phyloP scores from a whole-genome alignment of 2,888 invertebrate species.

The Acanthococcus lagerstroemiae region DNA sequence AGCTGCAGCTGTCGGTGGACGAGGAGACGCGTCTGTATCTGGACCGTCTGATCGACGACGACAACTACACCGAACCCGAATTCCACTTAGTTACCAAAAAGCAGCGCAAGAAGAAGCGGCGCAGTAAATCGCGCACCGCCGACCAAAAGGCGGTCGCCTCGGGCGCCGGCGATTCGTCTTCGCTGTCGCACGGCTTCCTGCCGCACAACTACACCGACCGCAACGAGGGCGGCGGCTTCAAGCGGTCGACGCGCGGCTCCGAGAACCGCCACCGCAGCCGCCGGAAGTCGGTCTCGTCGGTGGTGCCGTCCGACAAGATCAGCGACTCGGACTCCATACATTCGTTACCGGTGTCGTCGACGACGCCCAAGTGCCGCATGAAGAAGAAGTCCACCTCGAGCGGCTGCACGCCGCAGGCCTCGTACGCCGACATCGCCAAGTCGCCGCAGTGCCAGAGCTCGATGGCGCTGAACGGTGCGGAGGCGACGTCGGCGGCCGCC shows the following conservation, averaged over 20 bases:
- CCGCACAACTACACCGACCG: constrained; percentile 28
- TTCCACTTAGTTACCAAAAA: constrained; percentile 76
- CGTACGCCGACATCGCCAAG: constrained; percentile 75
- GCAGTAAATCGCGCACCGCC: constrained; percentile 39
- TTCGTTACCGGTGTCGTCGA: constrained; percentile 56
- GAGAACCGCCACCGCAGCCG: constrained; percentile 39
- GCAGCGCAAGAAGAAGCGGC: constrained; percentile 64
- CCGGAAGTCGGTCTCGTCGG: constrained; percentile 63
- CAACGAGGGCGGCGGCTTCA: constrained; percentile 15
- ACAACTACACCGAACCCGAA: constrained; percentile 43
- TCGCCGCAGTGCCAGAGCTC: constrained; percentile 35
- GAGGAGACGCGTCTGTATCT: not conserved
- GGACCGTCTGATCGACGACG: constrained; percentile 13
- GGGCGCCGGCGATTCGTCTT: not conserved
- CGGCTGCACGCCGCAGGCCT: constrained; percentile 48
- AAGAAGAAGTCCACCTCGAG: constrained; percentile 38
- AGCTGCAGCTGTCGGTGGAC: not conserved
- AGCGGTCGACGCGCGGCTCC: constrained; percentile 25
- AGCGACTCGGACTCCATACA: constrained; percentile 71
- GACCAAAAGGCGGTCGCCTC: constrained; percentile 10
- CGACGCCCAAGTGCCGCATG: constrained; percentile 32
- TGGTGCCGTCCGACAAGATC: constrained; percentile 75
- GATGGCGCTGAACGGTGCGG: constrained; percentile 14
- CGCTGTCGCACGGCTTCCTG: constrained; percentile 27
- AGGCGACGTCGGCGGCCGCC: not conserved